Base-by-base conservation (phyloP, 2,888 invertebrate species). In the Carcina quercana region DNA sequence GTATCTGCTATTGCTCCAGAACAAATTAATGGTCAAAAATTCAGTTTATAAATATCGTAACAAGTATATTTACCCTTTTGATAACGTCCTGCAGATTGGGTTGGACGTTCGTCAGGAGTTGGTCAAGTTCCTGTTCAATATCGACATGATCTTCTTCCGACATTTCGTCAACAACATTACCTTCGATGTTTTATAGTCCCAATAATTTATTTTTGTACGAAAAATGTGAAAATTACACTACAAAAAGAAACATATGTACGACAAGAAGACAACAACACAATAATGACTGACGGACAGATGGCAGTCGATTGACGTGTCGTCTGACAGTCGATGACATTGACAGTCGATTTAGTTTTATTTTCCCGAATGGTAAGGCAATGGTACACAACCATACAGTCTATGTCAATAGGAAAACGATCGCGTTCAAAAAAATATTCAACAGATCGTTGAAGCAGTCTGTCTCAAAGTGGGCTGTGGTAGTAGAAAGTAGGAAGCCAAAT, bases 31-130 rank as follows among this genome's bases (percentile, higher is more conserved):
- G 11, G 7, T 29, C 28, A 35, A 13, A 21, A 8, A 29, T 21
- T 22, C n/a, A 6, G 24, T 14, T 24, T 15, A 26, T n/a, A n/a
- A n/a, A n/a, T n/a, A n/a, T n/a, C n/a, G 27, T 15, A 32, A 24
- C 13, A 22, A 32, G 28, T 39, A 37, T 64, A 72, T 71, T 80
- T 72, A 87, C 88, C 68, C 87, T 71, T 66, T 85, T 86, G 52
- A 87, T 78, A 71, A 86, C 85, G 55, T 87, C 86, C 63, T 87
- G 86, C 37, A 87, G 71, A 51, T 84, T 76, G 2, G 86, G 86
- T 43, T 86, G 85, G 14, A 86, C 78, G 53, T 74, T 73, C 10
- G 76, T 70, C 38, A 87, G 50, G 34, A 85, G 68, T 33, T 83
- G 63, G 38, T 74, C 73, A 41, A 87, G 69, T 48, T 86, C 82